Base-by-base conservation (phyloP, 2,888 invertebrate species). In the Pomacea canaliculata region DNA sequence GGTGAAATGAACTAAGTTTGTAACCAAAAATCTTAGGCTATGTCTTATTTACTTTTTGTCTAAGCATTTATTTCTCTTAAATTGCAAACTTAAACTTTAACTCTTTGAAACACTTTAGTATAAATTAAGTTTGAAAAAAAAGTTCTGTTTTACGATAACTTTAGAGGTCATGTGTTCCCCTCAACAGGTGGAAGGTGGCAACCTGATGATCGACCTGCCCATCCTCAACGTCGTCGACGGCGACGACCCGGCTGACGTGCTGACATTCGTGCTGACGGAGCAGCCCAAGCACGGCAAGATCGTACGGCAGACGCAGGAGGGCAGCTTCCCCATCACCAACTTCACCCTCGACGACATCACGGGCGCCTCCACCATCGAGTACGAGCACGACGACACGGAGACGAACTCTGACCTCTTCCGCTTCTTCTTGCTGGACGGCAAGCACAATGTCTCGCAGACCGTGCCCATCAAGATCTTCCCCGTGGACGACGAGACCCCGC, bases 351-450 rank as follows among this genome's bases (percentile, higher is more conserved):
- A 86, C 46, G 89, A 90, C 76, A 88, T 91, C 59, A 81, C 83
- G 48, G 81, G 81, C 46, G 86, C 84, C 12, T 88, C 89, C 8
- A 88, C 86, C 60, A 88, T 91, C 69, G 86, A 86, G 37, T 91
- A 91, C 82, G 86, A 88, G 72, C 91, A 91, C 80, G 91, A 91
- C 81, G 88, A 90, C 79, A 87, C 89, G 13, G 91, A 91, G 80
- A 90, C 90, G 4, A 84, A 80, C 0, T 74, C 84, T 18, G 91
- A 91, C 78, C 81, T 82, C 18, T 89, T 91, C 79, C 87, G 88
- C 73, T 84, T 91, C 76, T 80, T 84, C 27, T 81, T 90, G 18
- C 85, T 88, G 3, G 90, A 90, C 78, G 90, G 90, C 0, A 82
- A 80, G 70, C 89, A 90, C 77, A 87, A 86, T 67, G 83, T 89